These are phyloP conservation scores for Xylophagus ater DNA, from an alignment of 2,888 invertebrate genomes.

Conservation along the genomic window DNA sequence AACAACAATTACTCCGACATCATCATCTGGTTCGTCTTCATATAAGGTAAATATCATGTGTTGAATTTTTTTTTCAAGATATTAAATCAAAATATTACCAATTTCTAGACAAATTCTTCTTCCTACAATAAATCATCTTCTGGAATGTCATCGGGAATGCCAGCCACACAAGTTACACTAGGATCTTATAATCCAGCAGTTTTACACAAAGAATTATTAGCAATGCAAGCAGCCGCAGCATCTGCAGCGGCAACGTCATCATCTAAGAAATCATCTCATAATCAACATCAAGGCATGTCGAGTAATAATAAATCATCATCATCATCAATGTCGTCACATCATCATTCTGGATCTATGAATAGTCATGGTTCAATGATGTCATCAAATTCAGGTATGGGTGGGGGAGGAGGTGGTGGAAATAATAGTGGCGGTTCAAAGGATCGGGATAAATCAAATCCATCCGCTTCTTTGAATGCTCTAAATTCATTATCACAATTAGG, in stretches of 20 bases:
- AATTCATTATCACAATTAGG: slow-evolving; percentile 38
- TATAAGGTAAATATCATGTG: slow-evolving; percentile 28
- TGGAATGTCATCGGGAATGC: slow-evolving; percentile 26
- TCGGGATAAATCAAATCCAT: slow-evolving; percentile 33
- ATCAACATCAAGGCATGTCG: slow-evolving; percentile 10
- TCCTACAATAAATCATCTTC: slow-evolving; percentile 33
- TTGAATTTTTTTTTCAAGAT: neutral
- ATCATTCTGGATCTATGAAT: slow-evolving; percentile 10
- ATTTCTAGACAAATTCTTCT: slow-evolving; percentile 28
- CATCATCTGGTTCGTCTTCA: slow-evolving; percentile 22
- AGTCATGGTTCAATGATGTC: slow-evolving; percentile 10
- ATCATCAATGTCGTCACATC: slow-evolving; percentile 18
- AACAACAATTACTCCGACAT: slow-evolving; percentile 32
- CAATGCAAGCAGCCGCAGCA: slow-evolving; percentile 39
- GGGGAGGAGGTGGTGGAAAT: slow-evolving; percentile 16
- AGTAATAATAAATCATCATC: slow-evolving; percentile 14
- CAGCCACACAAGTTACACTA: slow-evolving; percentile 28
- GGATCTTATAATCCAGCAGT: slow-evolving; percentile 38
- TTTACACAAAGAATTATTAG: slow-evolving; percentile 38
- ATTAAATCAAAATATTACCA: slow-evolving; percentile 2
- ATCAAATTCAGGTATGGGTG: slow-evolving; percentile 10
- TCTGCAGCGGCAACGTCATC: slow-evolving; percentile 24
- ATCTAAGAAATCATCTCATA: slow-evolving; percentile 23
- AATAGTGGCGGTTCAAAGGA: slow-evolving; percentile 25
- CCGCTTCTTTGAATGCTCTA: slow-evolving; percentile 35